Base-by-base conservation (phyloP, 2,888 invertebrate species). In the Drosophila mulleri region DNA sequence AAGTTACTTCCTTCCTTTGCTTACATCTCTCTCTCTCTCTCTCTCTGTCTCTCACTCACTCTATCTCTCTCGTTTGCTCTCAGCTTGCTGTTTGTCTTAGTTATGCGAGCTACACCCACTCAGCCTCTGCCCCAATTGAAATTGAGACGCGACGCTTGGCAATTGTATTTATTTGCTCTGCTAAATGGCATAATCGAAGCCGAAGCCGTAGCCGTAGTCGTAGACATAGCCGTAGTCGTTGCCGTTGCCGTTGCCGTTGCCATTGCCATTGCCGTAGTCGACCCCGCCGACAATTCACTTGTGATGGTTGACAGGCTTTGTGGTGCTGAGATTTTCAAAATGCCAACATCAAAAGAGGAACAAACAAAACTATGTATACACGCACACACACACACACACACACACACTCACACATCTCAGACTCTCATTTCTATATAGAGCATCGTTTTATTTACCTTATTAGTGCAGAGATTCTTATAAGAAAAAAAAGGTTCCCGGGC, bases 131-230 rank as follows among this genome's bases (percentile, higher is more conserved):
- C 45, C 56, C 64, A 78, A 73, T 81, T 81, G 90, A 83, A 83
- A 88, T 88, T 83, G 90, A 88, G 89, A 82, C 70, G 77, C 80
- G 66, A 35, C 42, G 39, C 72, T 75, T 57, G 78, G 77, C 86
- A 86, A 90, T 85, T 81, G 90, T 83, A 86, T 90, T 77, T 90
- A 83, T 89, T 90, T 90, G 82, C 82, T 71, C 75, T 69, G 73
- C 87, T 86, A 88, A 90, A 87, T 89, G 78, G 84, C 75, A 81
- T 90, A 83, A 87, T 90, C 89, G 86, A 86, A 75, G 72, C 56
- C 26, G 41, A 12, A 53, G 37, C 20, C 54, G 63, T 9, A 11
- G 48, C n/a, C 29, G 4, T 2, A n/a, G 47, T 0, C 47, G 26
- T 8, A 14, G 7, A 8, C 45, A 14, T 23, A 14, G 20, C 54